phyloP scores from a whole-genome alignment of 2,113 vertebrate species.

The Smithornis capensis region DNA sequence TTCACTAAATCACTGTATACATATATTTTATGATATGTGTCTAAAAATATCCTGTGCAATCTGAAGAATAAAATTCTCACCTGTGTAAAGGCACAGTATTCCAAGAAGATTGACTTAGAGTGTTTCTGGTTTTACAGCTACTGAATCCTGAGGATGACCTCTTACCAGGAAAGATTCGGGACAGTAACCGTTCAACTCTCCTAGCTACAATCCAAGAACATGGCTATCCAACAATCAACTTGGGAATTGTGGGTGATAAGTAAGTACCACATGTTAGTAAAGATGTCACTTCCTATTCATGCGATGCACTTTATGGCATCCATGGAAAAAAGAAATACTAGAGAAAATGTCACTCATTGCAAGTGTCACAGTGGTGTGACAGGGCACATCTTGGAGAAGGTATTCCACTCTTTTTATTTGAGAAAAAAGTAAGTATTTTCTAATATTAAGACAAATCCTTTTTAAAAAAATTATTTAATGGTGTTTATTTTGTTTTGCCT shows the following conservation, averaged over 20 bases:
- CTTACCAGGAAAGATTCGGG: slow-evolving; percentile 96
- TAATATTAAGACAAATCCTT: not conserved
- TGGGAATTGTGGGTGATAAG: slow-evolving; percentile 99
- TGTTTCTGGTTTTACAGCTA: slow-evolving; percentile 77
- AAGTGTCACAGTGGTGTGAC: not conserved
- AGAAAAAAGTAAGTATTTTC: not conserved
- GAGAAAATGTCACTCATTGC: not conserved
- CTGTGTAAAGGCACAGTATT: not conserved
- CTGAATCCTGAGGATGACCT: slow-evolving; percentile 98
- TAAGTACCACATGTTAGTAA: slow-evolving; percentile 76
- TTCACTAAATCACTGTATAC: not conserved
- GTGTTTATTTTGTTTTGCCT: not conserved
- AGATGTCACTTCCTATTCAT: slow-evolving; percentile 50
- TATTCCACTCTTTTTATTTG: not conserved
- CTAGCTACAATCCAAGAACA: slow-evolving; percentile 98
- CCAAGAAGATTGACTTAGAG: slow-evolving; percentile 31
- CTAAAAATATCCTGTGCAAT: not conserved
- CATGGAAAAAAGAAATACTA: slow-evolving; percentile 9
- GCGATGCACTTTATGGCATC: not conserved
- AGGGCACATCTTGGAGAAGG: not conserved
- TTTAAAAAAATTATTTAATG: not conserved
- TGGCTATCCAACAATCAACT: slow-evolving; percentile 97
- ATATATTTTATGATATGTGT: not conserved
- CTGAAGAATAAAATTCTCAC: not conserved
- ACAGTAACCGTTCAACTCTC: slow-evolving; percentile 96